Evolutionary conservation across 2,888 invertebrate genomes (phyloP), one percentile per base, ranked within the genome.

Genomic region (Minunthozetes semirufus): DNA sequence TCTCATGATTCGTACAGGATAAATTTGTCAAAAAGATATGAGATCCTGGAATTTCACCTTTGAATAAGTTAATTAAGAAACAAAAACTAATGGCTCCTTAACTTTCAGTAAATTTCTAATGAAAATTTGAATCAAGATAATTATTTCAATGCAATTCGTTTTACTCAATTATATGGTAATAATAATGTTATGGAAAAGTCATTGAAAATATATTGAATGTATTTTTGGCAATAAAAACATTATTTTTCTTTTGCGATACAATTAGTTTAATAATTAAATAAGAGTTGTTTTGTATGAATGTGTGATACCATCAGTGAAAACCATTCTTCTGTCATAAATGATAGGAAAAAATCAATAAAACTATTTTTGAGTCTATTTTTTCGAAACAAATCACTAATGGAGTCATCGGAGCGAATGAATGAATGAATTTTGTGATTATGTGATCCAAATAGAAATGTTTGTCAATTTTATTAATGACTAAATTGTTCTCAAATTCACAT

Each of bases 321-420:
- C 27, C 61, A 61, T 61, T 61, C 19, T 61, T 61, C 11, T 61
- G 61, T 17, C 13, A 61, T 61, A 29, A 33, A 33, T 61, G 59
- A 59, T 59, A 42, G 42, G 33, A 61, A 25, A 61, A 61, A 61
- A 61, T 61, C 61, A 61, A 61, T 61, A 61, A 29, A 61, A 61
- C 25, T 13, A 42, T 56, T 27, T 61, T 61, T 61, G 61, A 61
- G 27, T 61, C 29, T 27, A 27, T 25, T 61, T 56, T n/a, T 56
- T 17, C 29, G 4, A n/a, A 33, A 61, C 29, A 61, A 61, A 61
- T 61, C 61, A 61, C 29, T 27, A 61, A 61, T 61, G 33, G 15
- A 61, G 9, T 61, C 61, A 61, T 61, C n/a, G 61, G 33, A 61
- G 61, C 61, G 61, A 61, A 27, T 61, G 61, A 61, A 61, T 61